Evolutionary conservation across 2,888 invertebrate species (phyloP).

Genomic region (Crocallis elinguaria): DNA sequence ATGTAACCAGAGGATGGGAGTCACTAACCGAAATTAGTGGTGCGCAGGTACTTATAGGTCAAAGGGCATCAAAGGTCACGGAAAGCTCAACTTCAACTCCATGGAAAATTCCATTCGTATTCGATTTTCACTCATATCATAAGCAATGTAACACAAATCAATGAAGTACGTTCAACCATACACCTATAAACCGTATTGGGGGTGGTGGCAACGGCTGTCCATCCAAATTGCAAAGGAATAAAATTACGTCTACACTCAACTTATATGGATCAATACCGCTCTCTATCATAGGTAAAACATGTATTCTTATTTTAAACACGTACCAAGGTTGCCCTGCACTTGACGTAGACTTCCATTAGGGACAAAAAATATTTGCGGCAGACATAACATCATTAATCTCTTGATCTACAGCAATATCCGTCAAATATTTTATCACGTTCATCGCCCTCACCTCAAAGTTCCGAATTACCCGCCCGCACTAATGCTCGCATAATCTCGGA

Average conservation of each 20-base stretch:
- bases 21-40: constrained; percentile 30
- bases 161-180: too few relatives aligned
- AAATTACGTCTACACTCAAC: too few relatives aligned
- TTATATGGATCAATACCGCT: too few relatives aligned
- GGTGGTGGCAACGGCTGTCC: too few relatives aligned
- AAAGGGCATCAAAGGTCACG: constrained; percentile 9
- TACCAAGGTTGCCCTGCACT: too few relatives aligned
- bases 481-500: constrained; percentile 39
- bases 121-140: background rate
- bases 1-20: constrained; percentile 34
- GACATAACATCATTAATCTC: constrained; percentile 11
- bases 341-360: too few relatives aligned
- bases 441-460: constrained; percentile 34
- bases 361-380: background rate
- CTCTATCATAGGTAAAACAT: too few relatives aligned
- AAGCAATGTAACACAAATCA: too few relatives aligned
- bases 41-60: constrained; percentile 9
- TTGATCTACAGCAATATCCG: constrained; percentile 15
- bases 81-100: background rate
- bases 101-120: background rate
- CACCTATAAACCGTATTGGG: too few relatives aligned
- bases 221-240: too few relatives aligned
- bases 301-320: too few relatives aligned
- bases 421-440: constrained; percentile 32
- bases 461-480: constrained; percentile 35